Base-by-base conservation (phyloP, 2,113 vertebrate species). In the Chaetodon trifascialis region DNA sequence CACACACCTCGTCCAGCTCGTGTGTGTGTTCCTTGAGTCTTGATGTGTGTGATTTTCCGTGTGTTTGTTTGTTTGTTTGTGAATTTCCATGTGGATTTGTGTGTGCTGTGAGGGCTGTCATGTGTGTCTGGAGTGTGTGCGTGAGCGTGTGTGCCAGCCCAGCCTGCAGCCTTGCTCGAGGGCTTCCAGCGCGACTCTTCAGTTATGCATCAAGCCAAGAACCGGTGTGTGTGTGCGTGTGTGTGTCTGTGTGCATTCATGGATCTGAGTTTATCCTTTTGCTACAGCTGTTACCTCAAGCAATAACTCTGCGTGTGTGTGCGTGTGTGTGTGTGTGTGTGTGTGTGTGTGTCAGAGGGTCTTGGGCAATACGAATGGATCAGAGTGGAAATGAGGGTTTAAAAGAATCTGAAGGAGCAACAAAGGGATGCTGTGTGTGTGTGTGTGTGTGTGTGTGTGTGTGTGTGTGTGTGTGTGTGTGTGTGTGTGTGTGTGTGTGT, bases 221-320 rank as follows among this genome's bases (percentile, higher is more conserved):
- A 64, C 11, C 73, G 0, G n/a, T 60, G 36, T 47, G 49, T 69
- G 47, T 67, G 73, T 30, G 64, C 64, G 55, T 69, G 42, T 64
- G 42, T 65, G 49, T 70, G 64, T 47, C n/a, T 46, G 42, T 73
- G 60, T 76, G 49, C 56, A 25, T 71, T 79, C 63, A 82, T 79
- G 71, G 51, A 84, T 84, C 58, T 40, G 51, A 71, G 52, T 84
- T 88, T 71, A 82, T 90, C 84, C 75, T 74, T 49, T 66, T 34
- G 78, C 78, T 62, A 74, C 86, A 82, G 81, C 81, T 83, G 81
- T 80, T 84, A 86, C 84, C 84, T 76, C 67, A 36, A 88, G 84
- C 73, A 75, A 56, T 82, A 67, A 51, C 76, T 80, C 23, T 65
- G 23, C 49, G 44, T 34, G 10, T 23, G 15, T 63, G 30, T 66